Base-by-base conservation (phyloP, 2,888 invertebrate genomes). In the Argynnis bischoffii region DNA sequence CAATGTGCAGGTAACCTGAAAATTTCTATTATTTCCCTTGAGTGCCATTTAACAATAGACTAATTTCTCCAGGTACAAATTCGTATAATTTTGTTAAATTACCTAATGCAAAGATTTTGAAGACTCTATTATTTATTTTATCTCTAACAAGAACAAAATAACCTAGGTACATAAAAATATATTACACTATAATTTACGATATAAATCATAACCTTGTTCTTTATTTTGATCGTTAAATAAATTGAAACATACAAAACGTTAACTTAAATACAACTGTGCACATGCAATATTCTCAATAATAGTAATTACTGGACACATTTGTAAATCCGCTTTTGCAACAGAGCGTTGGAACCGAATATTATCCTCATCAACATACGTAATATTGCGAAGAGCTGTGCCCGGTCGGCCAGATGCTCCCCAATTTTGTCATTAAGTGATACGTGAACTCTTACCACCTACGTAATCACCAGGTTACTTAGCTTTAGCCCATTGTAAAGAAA, bases 401-500 rank as follows among this genome's bases (percentile, higher is more conserved):
- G 67, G 59, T 64, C 66, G 41, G 21, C 64, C 69, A 71, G 64
- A 67, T 71, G 61, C 51, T 69, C 63, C 63, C 59, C 60, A 63
- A 69, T 72, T 71, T 71, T 67, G 71, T 60, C 69, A 67, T 69
- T 67, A 72, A 67, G 69, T 67, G 64, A 68, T 54, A 69, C 67
- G 55, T 60, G 69, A 66, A 71, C 56, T 60, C 66, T 51, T 55
- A 61, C 64, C 67, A 70, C 64, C 64, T 65, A 65, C 57, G 18
- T 70, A 59, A 70, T 59, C 54, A 70, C 61, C 47, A 57, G 65
- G 53, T 54, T 54, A 47, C 31, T 31, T 6, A 48, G n/a, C 60
- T 61, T 47, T 21, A 53, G 54, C 48, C 35, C 57, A 57, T 64
- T 53, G 63, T 64, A 41, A 64, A 31, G 54, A 55, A 53, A 66